Percentiles rank a stretch among this genome's conserved stretches.
These are phyloP conservation scores for Naso thynnoides DNA, from an alignment of 2,797 vertebrate species.

Conservation along the genomic window DNA sequence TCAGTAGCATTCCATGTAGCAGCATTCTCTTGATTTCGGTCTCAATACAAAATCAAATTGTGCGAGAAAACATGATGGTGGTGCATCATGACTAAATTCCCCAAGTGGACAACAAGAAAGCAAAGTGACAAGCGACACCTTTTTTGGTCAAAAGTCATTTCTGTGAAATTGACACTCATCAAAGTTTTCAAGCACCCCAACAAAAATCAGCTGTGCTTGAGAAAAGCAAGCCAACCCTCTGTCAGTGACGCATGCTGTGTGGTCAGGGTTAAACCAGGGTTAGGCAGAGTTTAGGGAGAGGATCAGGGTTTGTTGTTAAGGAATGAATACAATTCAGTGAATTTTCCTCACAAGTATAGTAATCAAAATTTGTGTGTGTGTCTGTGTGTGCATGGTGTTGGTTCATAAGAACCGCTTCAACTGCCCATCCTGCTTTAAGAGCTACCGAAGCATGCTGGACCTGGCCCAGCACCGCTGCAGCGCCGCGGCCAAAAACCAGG, in stretches of 20 bases:
- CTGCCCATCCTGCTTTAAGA: constrained; percentile 85
- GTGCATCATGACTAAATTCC: too few species aligned
- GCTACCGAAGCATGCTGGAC: constrained; percentile 85
- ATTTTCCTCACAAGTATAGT: constrained; percentile 65
- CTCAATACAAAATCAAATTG: too few species aligned
- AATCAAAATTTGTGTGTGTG: constrained; percentile 72
- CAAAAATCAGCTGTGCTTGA: too few species aligned
- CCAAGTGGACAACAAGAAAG: too few species aligned
- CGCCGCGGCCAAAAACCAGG: constrained; percentile 84
- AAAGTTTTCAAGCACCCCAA: too few species aligned
- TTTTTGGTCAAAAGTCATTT: too few species aligned
- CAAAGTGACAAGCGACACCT: too few species aligned
- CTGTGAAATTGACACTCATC: too few species aligned
- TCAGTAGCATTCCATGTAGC: too few species aligned
- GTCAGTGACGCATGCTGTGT: background rate
- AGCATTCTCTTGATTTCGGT: too few species aligned
- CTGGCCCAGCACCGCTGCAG: constrained; percentile 85
- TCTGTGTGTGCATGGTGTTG: constrained; percentile 51
- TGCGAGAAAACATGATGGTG: too few species aligned
- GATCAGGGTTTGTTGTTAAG: constrained; percentile 45
- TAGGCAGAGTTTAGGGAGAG: constrained; percentile 69
- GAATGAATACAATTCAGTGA: constrained; percentile 34
- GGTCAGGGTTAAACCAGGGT: constrained; percentile 61
- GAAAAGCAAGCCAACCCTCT: too few species aligned
- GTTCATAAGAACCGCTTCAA: constrained; percentile 84